phyloP scores from a whole-genome alignment of 1,140 invertebrate genomes.

The Orius insidiosus region DNA sequence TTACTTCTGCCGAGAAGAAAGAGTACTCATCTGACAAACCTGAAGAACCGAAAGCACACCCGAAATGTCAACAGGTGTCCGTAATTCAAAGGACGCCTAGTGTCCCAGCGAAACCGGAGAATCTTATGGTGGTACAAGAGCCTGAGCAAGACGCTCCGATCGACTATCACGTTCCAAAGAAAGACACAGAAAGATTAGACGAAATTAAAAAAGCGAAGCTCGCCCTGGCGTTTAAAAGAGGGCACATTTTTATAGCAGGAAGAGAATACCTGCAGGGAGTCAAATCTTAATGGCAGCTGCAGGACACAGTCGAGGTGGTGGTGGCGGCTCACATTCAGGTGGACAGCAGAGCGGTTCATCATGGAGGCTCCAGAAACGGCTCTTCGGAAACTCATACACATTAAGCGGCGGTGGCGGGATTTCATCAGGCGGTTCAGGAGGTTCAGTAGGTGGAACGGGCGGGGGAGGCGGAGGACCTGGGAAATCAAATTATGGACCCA shows the following conservation, averaged over 20 bases:
- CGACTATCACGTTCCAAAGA: constrained; percentile 70
- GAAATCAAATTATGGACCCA: constrained; percentile 62
- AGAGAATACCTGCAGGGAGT: constrained; percentile 21
- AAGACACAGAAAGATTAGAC: constrained; percentile 25
- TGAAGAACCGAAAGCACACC: constrained; percentile 23
- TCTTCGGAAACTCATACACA: constrained; percentile 30
- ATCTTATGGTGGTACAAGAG: constrained; percentile 23
- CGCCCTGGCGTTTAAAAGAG: constrained; percentile 20
- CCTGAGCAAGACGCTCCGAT: constrained; percentile 65
- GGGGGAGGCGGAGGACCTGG: constrained; percentile 22
- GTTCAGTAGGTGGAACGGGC: constrained; percentile 32
- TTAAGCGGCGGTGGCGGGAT: constrained; percentile 25
- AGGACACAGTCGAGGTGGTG: constrained; percentile 48
- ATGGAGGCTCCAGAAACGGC: constrained; percentile 22
- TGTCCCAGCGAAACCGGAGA: constrained; percentile 21
- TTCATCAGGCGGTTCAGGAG: constrained; percentile 30
- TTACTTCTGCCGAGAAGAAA: constrained; percentile 59
- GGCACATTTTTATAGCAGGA: constrained; percentile 24
- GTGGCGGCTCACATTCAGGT: constrained; percentile 25
- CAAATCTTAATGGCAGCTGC: constrained; percentile 40
- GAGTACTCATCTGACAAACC: constrained; percentile 44
- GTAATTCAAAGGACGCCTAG: constrained; percentile 67
- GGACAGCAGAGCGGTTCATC: constrained; percentile 12
- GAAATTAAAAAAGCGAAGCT: constrained; percentile 29
- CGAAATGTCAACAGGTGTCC: constrained; percentile 27